Percentiles rank a stretch among this genome's conserved stretches.
Evolutionary conservation across 2,113 vertebrate species (phyloP).

Genomic region (Callionymus lyra): DNA sequence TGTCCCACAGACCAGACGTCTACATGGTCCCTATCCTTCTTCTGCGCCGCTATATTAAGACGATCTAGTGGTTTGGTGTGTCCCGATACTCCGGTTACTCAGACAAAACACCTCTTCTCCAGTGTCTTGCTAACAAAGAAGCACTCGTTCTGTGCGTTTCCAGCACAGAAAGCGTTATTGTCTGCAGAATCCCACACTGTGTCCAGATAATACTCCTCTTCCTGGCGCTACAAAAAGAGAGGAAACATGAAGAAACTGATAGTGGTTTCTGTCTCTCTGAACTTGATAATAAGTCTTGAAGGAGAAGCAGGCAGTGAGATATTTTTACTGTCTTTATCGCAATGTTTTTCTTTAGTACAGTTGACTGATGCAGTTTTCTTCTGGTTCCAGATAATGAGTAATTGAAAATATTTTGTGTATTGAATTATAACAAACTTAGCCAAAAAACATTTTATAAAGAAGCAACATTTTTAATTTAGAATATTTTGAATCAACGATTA

Average conservation of each 20-base stretch:
- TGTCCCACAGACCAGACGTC: too few species aligned
- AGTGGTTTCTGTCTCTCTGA: slow-evolving; percentile 23
- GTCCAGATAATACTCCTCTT: slow-evolving; percentile 16
- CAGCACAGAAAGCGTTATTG: slow-evolving; percentile 14
- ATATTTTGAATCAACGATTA: too few species aligned
- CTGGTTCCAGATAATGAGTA: too few species aligned
- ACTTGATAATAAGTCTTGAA: neutral
- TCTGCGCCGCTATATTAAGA: slow-evolving; percentile 4
- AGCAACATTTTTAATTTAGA: too few species aligned
- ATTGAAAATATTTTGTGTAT: too few species aligned
- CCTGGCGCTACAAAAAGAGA: slow-evolving; percentile 23
- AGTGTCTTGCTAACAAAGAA: slow-evolving; percentile 22
- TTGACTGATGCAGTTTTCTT: too few species aligned
- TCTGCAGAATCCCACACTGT: slow-evolving; percentile 19
- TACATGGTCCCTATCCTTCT: too few species aligned
- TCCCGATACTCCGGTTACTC: slow-evolving; percentile 22
- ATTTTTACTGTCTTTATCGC: neutral
- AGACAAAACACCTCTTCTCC: slow-evolving; percentile 17
- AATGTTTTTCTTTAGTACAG: too few species aligned
- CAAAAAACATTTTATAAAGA: too few species aligned
- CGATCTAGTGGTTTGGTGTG: neutral
- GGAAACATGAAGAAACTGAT: neutral
- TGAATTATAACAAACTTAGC: too few species aligned
- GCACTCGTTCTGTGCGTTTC: slow-evolving; percentile 5
- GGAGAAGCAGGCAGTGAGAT: too few species aligned